Percentiles rank a stretch among this genome's conserved stretches.
Evolutionary conservation across 2,888 invertebrate genomes (phyloP).

Genomic region (Lamproptera curius): DNA sequence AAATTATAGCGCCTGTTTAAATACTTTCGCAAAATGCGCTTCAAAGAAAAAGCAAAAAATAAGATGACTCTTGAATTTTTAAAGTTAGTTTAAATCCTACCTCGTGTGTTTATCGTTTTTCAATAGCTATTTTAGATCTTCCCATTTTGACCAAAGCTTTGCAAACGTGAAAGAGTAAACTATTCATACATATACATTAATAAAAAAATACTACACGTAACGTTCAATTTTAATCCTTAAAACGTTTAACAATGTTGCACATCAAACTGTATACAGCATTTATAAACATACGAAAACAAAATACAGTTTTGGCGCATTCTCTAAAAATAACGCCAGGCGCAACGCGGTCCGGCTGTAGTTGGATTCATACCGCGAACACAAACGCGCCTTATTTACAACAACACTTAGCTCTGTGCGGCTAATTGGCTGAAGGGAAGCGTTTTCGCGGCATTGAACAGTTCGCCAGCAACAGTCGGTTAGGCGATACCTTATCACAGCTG

Average conservation of each 20-base stretch:
- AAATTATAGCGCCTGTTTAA: too few species aligned
- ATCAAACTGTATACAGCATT: not conserved
- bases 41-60: too few species aligned
- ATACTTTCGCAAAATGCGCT: too few species aligned
- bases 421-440: slow-evolving; percentile 47
- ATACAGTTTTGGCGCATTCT: not conserved
- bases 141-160: too few species aligned
- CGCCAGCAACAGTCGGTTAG: slow-evolving; percentile 26
- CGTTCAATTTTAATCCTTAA: too few species aligned
- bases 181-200: too few species aligned
- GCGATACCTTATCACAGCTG: slow-evolving; percentile 40
- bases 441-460: slow-evolving; percentile 35
- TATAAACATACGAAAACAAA: not conserved
- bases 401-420: slow-evolving; percentile 32
- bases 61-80: too few species aligned
- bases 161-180: too few species aligned
- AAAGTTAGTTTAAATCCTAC: too few species aligned
- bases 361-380: slow-evolving; percentile 13
- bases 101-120: too few species aligned
- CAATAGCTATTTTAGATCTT: too few species aligned
- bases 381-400: slow-evolving; percentile 33
- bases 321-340: slow-evolving; percentile 13
- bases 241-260: not conserved
- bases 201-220: too few species aligned
- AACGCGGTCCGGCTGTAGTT: not conserved